A percentile compares a stretch with the other conserved stretches of the same genome.
Evolutionary conservation across 1,140 invertebrate species (phyloP).

Genomic region (Pinna nobilis): DNA sequence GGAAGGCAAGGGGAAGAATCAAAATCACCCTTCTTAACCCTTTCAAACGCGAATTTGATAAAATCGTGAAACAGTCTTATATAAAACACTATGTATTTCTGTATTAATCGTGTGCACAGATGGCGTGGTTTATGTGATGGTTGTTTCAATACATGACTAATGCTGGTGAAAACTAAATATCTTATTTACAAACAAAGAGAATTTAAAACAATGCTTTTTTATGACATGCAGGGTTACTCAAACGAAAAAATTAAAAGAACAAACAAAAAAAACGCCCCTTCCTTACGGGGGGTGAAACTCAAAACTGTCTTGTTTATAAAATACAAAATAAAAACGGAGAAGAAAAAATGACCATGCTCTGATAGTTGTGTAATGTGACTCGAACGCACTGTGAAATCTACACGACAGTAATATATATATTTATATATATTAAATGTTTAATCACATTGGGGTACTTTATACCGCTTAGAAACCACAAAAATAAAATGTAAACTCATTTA

Average conservation of each 20-base stretch:
- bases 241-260: too few relatives aligned
- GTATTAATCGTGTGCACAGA: too few relatives aligned
- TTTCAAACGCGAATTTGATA: too few relatives aligned
- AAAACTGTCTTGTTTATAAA: constrained; percentile 13
- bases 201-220: constrained; percentile 7
- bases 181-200: constrained; percentile 17
- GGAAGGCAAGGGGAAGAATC: too few relatives aligned
- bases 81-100: too few relatives aligned
- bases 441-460: constrained; percentile 15
- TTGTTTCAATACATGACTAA: too few relatives aligned
- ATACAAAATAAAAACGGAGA: constrained; percentile 1
- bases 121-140: too few relatives aligned
- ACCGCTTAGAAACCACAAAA: constrained; percentile 21
- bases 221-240: constrained; percentile 19
- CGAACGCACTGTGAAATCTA: constrained; percentile 8
- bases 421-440: background rate
- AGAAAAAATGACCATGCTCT: constrained; percentile 11
- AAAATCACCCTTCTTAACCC: too few relatives aligned
- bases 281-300: background rate
- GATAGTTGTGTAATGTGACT: constrained; percentile 3
- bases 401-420: constrained; percentile 7
- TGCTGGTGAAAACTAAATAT: constrained; percentile 14
- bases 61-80: too few relatives aligned
- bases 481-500: constrained; percentile 43
- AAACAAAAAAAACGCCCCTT: constrained; percentile 5